Evolutionary conservation across 1,140 invertebrate genomes (phyloP).

Genomic region (Neotoxoptera formosana): DNA sequence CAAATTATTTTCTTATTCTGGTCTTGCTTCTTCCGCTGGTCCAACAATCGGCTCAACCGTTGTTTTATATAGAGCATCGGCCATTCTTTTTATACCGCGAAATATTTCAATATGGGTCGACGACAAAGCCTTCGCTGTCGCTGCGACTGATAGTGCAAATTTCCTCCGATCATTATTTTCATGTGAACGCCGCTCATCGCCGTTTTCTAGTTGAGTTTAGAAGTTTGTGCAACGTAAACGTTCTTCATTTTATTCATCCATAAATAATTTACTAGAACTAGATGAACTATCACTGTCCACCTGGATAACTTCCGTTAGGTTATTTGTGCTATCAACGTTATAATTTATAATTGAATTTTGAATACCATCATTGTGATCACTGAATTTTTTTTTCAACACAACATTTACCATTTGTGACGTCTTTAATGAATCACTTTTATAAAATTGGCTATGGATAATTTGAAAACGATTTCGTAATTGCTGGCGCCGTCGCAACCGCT

Average conservation of each 20-base stretch:
- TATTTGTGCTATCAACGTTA: too few relatives aligned
- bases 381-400: background rate
- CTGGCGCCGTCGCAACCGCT: background rate
- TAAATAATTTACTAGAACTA: too few relatives aligned
- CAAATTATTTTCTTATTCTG: too few relatives aligned
- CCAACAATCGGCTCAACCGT: background rate
- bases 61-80: background rate
- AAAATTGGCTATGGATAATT: background rate
- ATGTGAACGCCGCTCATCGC: too few relatives aligned
- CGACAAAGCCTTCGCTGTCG: background rate
- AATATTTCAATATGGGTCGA: background rate
- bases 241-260: too few relatives aligned
- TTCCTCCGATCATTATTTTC: background rate
- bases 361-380: too few relatives aligned
- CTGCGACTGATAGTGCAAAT: background rate
- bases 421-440: background rate
- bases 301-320: too few relatives aligned
- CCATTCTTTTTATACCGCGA: background rate
- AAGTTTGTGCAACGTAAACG: too few relatives aligned
- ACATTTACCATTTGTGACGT: background rate
- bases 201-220: too few relatives aligned
- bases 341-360: too few relatives aligned
- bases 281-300: too few relatives aligned
- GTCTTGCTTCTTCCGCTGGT: background rate
- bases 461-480: background rate